These are phyloP conservation scores for Protosalanx chinensis DNA, from an alignment of 2,797 vertebrate genomes.

Conservation along the genomic window DNA sequence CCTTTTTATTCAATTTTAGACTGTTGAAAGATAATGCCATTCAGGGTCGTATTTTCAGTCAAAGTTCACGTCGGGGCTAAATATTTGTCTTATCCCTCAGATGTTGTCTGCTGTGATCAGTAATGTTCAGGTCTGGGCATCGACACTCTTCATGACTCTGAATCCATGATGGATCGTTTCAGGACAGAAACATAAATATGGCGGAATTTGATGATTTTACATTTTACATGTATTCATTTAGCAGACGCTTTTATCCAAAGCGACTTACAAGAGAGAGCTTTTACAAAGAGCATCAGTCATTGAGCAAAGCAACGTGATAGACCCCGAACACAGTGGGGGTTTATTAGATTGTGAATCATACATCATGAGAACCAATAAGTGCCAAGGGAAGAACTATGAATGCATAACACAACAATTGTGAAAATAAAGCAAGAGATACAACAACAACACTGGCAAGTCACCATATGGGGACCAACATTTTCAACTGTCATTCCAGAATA, in stretches of 20 bases:
- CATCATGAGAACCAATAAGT: too few relatives aligned
- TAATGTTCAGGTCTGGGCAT: constrained; percentile 57
- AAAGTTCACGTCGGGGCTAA: constrained; percentile 74
- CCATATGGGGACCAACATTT: constrained; percentile 26
- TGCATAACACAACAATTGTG: too few relatives aligned
- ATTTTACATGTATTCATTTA: too few relatives aligned
- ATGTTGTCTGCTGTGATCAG: constrained; percentile 68
- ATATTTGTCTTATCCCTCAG: constrained; percentile 71
- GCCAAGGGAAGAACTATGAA: too few relatives aligned
- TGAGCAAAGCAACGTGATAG: too few relatives aligned
- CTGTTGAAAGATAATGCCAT: constrained; percentile 55
- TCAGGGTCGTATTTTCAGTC: constrained; percentile 60
- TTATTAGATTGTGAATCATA: too few relatives aligned
- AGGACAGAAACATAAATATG: constrained; percentile 48
- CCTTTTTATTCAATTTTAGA: constrained; percentile 62
- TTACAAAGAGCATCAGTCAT: too few relatives aligned
- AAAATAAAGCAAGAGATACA: too few relatives aligned
- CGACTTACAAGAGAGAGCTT: too few relatives aligned
- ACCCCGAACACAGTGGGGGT: too few relatives aligned
- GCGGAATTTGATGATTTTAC: constrained; percentile 49
- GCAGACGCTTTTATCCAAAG: too few relatives aligned
- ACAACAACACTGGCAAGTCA: too few relatives aligned
- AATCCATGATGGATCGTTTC: constrained; percentile 49
- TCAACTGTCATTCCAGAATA: constrained; percentile 55
- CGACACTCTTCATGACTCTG: constrained; percentile 43